Base-by-base conservation (phyloP, 2,888 invertebrate species). In the Smittia aterrima region DNA sequence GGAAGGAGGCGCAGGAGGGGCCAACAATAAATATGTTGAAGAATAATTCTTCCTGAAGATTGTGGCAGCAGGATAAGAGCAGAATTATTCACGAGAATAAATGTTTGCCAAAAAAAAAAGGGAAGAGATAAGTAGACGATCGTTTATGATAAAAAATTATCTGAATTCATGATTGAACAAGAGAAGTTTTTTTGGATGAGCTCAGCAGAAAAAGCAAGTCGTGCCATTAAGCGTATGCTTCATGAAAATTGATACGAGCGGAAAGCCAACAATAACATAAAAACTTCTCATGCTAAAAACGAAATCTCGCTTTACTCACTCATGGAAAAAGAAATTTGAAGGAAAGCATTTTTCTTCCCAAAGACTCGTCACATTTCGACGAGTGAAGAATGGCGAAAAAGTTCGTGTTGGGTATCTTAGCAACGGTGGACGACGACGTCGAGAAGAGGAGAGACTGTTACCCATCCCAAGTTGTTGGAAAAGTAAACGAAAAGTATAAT, bases 1-100 rank as follows among this genome's bases (percentile, higher is more conserved):
- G 47, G 47, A 11, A 16, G 47, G 47, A 47, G 47, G 47, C 6
- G 16, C 47, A 47, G 47, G 11, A 47, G 11, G 47, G 47, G 47
- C 22, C 22, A 58, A 58, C 58, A 58, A 58, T 58, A 58, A 58
- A 58, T 58, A 58, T 58, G n/a, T 58, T 58, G 47, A 47, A 47
- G 16, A 2, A 47, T 47, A 47, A 11, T 47, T n/a, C 9, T 47
- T 47, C 11, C 47, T n/a, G n/a, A 11, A 47, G 13, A 47, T 47
- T 47, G 47, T 47, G 3, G 47, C 47, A 11, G 47, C n/a, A n/a
- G 32, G 32, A 3, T 6, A 47, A 47, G n/a, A 47, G 47, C 2
- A 47, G 16, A 47, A 47, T 47, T 47, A 47, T 47, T 47, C 47
- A 47, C 9, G 47, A 47, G 32, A 32, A 32, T 47, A n/a, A 47